A percentile compares a stretch with the other conserved stretches of the same genome.
phyloP scores from a whole-genome alignment of 2,113 vertebrate genomes.

The Sylvilagus bachmani region DNA sequence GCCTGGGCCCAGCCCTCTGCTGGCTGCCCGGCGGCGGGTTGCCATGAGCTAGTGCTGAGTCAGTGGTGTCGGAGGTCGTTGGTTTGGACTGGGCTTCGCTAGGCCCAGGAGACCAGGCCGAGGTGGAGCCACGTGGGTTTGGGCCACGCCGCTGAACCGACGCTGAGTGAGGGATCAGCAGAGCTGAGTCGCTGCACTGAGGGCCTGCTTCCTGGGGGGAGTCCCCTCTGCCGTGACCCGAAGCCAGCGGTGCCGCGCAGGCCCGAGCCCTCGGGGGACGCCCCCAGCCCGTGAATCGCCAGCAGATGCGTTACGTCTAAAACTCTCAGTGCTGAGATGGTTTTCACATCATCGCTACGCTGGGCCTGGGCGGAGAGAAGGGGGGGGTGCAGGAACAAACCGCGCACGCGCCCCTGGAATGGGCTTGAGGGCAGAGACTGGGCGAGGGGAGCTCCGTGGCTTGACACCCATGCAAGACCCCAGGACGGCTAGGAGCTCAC shows the following conservation, averaged over 20 bases:
- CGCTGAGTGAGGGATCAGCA: neutral
- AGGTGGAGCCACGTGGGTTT: neutral
- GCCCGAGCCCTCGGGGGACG: too few species aligned
- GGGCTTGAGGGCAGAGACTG: neutral
- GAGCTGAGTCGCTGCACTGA: too few species aligned
- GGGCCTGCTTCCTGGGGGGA: too few species aligned
- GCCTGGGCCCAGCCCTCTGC: too few species aligned
- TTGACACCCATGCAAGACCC: neutral
- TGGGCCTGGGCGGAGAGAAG: neutral
- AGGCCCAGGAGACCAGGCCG: neutral
- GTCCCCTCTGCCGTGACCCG: neutral
- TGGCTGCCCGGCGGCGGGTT: neutral
- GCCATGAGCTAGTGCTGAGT: neutral
- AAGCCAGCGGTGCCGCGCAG: too few species aligned
- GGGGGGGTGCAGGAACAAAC: neutral
- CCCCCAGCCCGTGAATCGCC: too few species aligned
- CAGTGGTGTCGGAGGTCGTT: neutral
- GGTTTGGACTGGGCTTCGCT: neutral
- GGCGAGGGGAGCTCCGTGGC: too few species aligned
- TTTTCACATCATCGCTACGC: neutral
- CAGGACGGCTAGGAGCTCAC: neutral
- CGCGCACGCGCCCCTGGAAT: too few species aligned
- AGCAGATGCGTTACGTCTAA: too few species aligned
- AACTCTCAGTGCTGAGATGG: too few species aligned
- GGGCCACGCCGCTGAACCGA: neutral